phyloP scores from a whole-genome alignment of 2,797 vertebrate species.

The Tachyglossus aculeatus region DNA sequence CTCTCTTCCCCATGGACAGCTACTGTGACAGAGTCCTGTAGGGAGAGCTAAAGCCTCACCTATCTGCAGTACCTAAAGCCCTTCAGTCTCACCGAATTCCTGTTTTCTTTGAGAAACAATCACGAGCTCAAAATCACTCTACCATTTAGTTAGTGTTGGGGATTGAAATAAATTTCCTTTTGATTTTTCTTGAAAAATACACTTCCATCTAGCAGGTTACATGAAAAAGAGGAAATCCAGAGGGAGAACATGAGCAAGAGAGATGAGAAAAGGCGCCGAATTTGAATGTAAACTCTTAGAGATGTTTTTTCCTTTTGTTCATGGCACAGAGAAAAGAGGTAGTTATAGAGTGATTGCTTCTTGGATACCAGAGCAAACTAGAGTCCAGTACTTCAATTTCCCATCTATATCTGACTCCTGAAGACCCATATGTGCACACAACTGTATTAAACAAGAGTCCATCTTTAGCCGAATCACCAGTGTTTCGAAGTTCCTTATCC shows the following conservation, averaged over 20 bases:
- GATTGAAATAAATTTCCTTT: not conserved
- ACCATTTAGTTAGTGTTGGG: not conserved
- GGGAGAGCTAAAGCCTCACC: conserved; percentile 61
- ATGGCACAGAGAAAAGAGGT: not conserved
- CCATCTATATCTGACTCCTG: not conserved
- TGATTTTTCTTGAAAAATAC: not conserved
- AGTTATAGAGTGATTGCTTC: fast-evolving
- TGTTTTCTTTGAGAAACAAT: not conserved
- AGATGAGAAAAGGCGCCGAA: not conserved
- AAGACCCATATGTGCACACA: too few species aligned
- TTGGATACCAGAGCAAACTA: not conserved
- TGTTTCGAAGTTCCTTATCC: not conserved
- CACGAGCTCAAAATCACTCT: not conserved
- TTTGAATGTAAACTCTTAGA: not conserved
- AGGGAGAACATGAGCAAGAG: fast-evolving
- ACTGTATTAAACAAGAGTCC: not conserved
- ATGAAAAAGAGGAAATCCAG: not conserved
- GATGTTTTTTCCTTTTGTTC: conserved; percentile 6
- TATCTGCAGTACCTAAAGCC: not conserved
- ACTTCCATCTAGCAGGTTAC: not conserved
- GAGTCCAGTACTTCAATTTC: not conserved
- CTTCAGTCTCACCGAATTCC: not conserved
- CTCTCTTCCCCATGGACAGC: conserved; percentile 16
- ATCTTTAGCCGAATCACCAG: conserved; percentile 1
- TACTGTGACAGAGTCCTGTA: conserved; percentile 40